Evolutionary conservation across 2,113 vertebrate genomes (phyloP).

Genomic region (Australoheros scitulus): DNA sequence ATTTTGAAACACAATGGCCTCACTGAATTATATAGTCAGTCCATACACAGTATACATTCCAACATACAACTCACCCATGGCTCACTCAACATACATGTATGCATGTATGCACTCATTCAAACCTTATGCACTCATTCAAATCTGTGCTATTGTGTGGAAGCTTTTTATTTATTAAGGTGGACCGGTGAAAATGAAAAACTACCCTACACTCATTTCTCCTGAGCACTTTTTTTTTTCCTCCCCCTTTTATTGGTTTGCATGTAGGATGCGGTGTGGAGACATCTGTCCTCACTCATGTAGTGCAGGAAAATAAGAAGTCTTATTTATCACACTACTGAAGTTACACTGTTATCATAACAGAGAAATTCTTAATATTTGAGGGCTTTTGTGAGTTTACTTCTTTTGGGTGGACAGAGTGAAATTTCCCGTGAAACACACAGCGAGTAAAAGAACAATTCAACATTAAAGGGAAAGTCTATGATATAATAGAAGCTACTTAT

Average conservation of each 20-base stretch:
- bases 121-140: conserved; percentile 61
- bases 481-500: conserved; percentile 1
- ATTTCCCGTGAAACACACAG: background rate
- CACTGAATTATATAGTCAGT: conserved; percentile 36
- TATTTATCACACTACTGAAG: conserved; percentile 29
- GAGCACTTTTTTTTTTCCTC: background rate
- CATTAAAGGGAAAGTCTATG: conserved; percentile 20
- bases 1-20: conserved; percentile 32
- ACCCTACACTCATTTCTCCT: conserved; percentile 14
- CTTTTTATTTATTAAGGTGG: conserved; percentile 62
- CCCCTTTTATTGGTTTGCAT: conserved; percentile 41
- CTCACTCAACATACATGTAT: conserved; percentile 62
- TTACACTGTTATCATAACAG: conserved; percentile 23
- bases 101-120: conserved; percentile 63
- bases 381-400: background rate
- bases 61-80: conserved; percentile 25
- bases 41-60: conserved; percentile 46
- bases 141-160: conserved; percentile 57
- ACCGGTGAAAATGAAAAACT: conserved; percentile 47
- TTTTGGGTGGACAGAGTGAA: background rate
- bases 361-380: conserved; percentile 23
- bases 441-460: background rate
- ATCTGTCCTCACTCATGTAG: background rate
- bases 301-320: conserved; percentile 19
- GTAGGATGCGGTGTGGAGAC: conserved; percentile 10